These are phyloP conservation scores for Turdus rufiventris DNA, from an alignment of 2,113 vertebrate species.

Conservation along the genomic window DNA sequence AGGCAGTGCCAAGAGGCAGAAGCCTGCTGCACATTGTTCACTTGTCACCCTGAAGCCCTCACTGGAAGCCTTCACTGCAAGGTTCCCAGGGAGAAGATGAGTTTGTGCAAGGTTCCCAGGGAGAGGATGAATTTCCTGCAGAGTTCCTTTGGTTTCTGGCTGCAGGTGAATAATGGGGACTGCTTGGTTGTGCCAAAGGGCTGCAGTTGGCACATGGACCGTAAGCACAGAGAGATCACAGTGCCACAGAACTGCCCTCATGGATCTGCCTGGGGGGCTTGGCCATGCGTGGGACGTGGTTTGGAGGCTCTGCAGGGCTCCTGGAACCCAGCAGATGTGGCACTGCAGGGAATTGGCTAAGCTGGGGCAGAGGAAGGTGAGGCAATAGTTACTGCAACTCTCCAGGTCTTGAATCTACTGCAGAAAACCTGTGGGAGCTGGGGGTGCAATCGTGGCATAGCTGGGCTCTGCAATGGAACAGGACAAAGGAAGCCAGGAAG, in stretches of 20 bases:
- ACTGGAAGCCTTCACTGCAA: background rate
- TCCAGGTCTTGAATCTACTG: background rate
- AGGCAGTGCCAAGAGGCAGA: background rate
- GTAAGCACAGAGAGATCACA: background rate
- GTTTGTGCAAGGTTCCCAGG: background rate
- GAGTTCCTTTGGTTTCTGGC: background rate
- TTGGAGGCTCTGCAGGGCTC: background rate
- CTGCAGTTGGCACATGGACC: background rate
- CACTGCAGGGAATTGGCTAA: background rate
- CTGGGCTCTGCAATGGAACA: background rate
- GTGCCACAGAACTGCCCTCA: background rate
- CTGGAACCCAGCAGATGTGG: background rate
- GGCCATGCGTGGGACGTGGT: background rate
- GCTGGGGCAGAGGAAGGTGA: background rate
- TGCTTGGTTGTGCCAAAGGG: background rate
- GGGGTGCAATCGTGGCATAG: background rate
- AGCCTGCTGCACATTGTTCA: background rate
- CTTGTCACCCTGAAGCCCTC: background rate
- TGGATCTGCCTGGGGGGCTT: background rate
- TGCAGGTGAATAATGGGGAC: background rate
- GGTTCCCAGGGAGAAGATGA: background rate
- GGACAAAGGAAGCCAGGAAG: background rate
- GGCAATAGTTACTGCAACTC: background rate
- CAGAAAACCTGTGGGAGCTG: background rate
- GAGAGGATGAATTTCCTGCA: background rate